Percentiles rank a stretch among this genome's conserved stretches.
phyloP scores from a whole-genome alignment of 2,113 vertebrate species.

The Ascaphus truei region DNA sequence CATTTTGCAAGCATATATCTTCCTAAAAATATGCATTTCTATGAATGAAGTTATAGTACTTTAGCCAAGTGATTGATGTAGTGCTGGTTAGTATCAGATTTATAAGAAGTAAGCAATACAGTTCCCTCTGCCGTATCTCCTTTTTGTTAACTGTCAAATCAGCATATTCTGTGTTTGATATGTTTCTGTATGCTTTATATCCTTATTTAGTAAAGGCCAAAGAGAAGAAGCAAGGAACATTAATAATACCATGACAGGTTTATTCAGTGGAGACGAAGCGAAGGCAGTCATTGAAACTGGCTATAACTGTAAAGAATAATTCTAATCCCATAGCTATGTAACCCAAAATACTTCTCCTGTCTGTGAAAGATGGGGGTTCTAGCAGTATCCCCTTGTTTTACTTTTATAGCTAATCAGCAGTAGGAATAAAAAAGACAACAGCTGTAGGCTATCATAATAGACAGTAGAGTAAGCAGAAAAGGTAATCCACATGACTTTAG shows the following conservation, averaged over 20 bases:
- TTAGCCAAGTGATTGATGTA: too few relatives aligned
- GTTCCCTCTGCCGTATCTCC: slow-evolving; percentile 6
- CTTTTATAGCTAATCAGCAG: too few relatives aligned
- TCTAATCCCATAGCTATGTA: neutral
- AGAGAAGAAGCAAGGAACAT: neutral
- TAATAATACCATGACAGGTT: slow-evolving; percentile 24
- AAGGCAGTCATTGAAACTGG: neutral
- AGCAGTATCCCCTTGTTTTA: too few relatives aligned
- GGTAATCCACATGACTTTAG: too few relatives aligned
- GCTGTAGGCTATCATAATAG: too few relatives aligned
- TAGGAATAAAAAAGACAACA: too few relatives aligned
- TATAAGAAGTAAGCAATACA: slow-evolving; percentile 5
- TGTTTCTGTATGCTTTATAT: neutral
- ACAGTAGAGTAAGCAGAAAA: too few relatives aligned
- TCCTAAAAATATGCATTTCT: too few relatives aligned
- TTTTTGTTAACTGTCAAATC: slow-evolving; percentile 2
- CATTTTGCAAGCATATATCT: too few relatives aligned
- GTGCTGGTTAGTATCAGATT: too few relatives aligned
- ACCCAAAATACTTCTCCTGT: neutral
- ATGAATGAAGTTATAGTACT: too few relatives aligned
- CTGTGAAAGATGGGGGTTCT: too few relatives aligned
- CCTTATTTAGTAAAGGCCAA: slow-evolving; percentile 17
- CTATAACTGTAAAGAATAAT: neutral
- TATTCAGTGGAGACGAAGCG: neutral
- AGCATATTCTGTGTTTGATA: slow-evolving; percentile 13